Conservation (phyloP, 2,888 invertebrate species). For the Spialia ferax region DNA sequence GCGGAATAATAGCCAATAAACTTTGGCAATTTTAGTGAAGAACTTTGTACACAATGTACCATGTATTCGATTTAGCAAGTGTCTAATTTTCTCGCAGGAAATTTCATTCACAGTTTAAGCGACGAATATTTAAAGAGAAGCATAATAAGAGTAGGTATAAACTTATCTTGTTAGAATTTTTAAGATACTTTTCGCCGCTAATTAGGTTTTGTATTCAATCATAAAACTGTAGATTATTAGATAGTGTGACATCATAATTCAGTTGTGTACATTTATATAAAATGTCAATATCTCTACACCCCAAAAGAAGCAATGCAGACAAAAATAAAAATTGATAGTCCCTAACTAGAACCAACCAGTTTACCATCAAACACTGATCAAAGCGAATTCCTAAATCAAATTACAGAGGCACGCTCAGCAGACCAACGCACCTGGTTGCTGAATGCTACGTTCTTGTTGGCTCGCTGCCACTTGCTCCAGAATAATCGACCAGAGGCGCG, state of each 20-base stretch:
- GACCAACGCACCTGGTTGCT: slow-evolving; percentile 68
- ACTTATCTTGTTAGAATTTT: background rate
- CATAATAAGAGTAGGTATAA: too few relatives aligned
- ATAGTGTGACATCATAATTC: background rate
- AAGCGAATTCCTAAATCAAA: slow-evolving; percentile 26
- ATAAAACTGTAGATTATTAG: background rate
- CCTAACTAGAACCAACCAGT: background rate
- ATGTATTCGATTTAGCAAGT: background rate
- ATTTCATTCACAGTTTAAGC: background rate
- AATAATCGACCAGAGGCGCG: slow-evolving; percentile 76
- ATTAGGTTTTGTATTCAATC: background rate
- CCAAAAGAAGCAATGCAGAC: background rate
- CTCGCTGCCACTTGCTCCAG: slow-evolving; percentile 73
- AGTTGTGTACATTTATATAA: background rate
- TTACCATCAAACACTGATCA: slow-evolving; percentile 2
- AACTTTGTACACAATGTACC: background rate
- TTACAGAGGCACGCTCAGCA: slow-evolving; percentile 65
- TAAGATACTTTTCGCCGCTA: background rate
- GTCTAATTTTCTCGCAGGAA: background rate
- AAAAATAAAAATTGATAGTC: background rate
- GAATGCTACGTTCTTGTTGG: slow-evolving; percentile 72
- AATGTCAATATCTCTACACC: background rate
- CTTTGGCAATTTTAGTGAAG: slow-evolving; percentile 24
- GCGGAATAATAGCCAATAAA: slow-evolving; percentile 32
- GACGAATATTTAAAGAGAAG: too few relatives aligned